Percentiles rank a stretch among this genome's conserved stretches.
phyloP scores from a whole-genome alignment of 2,888 invertebrate genomes.

The Iselma pallidipennis region DNA sequence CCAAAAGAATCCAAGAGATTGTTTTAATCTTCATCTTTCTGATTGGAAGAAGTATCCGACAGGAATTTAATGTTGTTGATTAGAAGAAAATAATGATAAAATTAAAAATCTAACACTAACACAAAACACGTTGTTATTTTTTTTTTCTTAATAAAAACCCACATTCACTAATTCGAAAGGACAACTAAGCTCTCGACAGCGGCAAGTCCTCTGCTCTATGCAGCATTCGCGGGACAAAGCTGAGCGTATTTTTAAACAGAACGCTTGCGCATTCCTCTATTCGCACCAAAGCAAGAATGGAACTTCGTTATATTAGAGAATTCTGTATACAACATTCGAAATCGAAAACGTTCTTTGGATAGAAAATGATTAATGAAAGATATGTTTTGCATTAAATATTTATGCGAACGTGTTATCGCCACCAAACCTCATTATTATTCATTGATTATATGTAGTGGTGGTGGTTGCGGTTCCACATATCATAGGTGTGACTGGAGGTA shows the following conservation, averaged over 20 bases:
- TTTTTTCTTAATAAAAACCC: constrained; percentile 2
- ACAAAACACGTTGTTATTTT: neutral
- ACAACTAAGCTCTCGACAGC: neutral
- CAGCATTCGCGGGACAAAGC: constrained; percentile 27
- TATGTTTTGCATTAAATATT: constrained; percentile 9
- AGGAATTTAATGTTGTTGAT: neutral
- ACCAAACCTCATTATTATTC: constrained; percentile 12
- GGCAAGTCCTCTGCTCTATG: constrained; percentile 1
- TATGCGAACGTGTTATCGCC: constrained; percentile 18
- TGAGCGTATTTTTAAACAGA: constrained; percentile 26
- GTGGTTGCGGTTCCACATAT: neutral
- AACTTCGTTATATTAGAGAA: constrained; percentile 7
- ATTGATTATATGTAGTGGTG: neutral
- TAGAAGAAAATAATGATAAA: neutral
- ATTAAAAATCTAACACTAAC: neutral
- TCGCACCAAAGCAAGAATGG: constrained; percentile 7
- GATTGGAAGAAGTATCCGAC: neutral
- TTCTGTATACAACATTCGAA: too few species aligned
- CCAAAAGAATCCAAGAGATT: constrained; percentile 5
- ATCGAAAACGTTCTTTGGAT: neutral
- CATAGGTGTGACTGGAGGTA: neutral
- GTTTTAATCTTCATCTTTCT: constrained; percentile 7
- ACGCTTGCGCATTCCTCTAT: constrained; percentile 20
- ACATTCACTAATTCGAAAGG: constrained; percentile 9
- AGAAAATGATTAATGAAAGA: constrained; percentile 5